phyloP scores from a whole-genome alignment of 2,888 invertebrate genomes.

The Eupeodes latifasciatus region DNA sequence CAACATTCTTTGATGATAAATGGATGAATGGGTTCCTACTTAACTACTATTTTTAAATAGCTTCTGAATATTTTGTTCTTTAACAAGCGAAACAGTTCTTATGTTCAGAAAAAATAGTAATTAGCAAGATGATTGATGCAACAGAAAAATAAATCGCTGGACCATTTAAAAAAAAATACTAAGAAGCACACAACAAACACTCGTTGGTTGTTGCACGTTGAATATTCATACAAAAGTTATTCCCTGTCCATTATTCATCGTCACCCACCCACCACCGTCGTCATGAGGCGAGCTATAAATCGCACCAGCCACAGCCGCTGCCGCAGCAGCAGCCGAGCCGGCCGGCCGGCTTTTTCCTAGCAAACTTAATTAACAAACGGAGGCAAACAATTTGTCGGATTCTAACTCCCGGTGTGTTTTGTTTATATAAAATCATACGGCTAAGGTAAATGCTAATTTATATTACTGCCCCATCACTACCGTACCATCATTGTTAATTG shows the following conservation, averaged over 20 bases:
- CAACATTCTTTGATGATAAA: no score
- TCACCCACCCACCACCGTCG: conserved; percentile 28
- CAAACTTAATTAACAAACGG: conserved; percentile 48
- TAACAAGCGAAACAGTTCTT: background rate
- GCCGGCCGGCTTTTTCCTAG: conserved; percentile 31
- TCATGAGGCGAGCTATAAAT: no score
- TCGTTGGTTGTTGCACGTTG: conserved; percentile 1
- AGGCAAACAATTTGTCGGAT: conserved; percentile 66
- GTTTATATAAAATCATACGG: background rate
- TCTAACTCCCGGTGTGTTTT: conserved; percentile 56
- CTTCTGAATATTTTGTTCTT: no score
- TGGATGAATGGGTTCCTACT: no score
- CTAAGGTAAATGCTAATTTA: conserved; percentile 4
- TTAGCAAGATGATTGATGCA: conserved; percentile 24
- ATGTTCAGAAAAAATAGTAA: background rate
- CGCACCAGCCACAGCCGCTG: background rate
- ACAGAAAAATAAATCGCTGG: conserved; percentile 25
- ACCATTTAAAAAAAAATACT: conserved; percentile 23
- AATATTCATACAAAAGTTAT: conserved; percentile 25
- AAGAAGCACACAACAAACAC: background rate
- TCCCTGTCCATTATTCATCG: conserved; percentile 60
- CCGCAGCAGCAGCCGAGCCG: background rate
- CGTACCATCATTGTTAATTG: conserved; percentile 57
- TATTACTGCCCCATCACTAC: conserved; percentile 13
- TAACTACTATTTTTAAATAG: no score